Evolutionary conservation across 1,140 invertebrate species (phyloP).

Genomic region (Chironomus tepperi): DNA sequence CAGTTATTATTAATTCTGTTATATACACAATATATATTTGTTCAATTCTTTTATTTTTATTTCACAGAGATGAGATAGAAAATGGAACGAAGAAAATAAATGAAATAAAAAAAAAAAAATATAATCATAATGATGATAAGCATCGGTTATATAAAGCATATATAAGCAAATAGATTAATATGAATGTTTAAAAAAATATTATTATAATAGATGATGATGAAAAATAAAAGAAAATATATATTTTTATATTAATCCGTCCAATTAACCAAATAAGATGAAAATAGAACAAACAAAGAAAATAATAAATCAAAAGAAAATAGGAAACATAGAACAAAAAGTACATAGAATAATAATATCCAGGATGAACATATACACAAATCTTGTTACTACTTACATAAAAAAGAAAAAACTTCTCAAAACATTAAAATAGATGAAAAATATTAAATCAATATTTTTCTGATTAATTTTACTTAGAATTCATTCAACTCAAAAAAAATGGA

Average conservation of each 20-base stretch:
- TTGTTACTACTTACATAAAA: too few relatives aligned
- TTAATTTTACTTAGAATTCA: too few relatives aligned
- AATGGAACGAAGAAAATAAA: neutral
- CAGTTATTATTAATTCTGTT: too few relatives aligned
- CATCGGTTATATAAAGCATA: neutral
- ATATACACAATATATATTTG: too few relatives aligned
- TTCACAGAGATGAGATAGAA: too few relatives aligned
- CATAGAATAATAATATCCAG: neutral
- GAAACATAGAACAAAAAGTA: neutral
- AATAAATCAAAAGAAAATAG: neutral
- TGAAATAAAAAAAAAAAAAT: neutral
- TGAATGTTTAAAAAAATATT: constrained; percentile 9
- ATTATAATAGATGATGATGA: neutral
- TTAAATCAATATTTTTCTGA: too few relatives aligned
- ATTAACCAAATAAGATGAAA: constrained; percentile 24
- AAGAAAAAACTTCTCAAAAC: too few relatives aligned
- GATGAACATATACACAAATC: too few relatives aligned
- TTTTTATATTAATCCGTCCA: constrained; percentile 22
- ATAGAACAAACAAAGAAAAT: constrained; percentile 2
- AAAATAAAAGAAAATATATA: constrained; percentile 10
- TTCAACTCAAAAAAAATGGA: too few relatives aligned
- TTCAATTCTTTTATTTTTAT: too few relatives aligned
- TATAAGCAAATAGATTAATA: constrained; percentile 4
- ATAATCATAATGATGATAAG: neutral
- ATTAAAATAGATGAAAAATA: too few relatives aligned